phyloP scores from a whole-genome alignment of 1,140 invertebrate species.

The Anoplolepis gracilipes region DNA sequence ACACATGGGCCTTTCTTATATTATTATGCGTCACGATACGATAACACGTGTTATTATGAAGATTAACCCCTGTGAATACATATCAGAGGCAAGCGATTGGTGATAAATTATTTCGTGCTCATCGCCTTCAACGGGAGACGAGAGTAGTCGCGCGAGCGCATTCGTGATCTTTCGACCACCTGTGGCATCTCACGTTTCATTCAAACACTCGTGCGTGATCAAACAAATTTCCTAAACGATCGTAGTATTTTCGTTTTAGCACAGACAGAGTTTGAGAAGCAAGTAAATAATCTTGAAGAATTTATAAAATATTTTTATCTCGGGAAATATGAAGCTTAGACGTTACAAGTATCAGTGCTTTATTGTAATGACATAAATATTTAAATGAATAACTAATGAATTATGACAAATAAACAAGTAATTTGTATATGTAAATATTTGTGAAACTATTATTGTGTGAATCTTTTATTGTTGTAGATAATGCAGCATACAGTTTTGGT shows the following conservation, averaged over 20 bases:
- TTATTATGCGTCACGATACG: background rate
- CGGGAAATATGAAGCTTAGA: too few species aligned
- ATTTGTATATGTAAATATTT: too few species aligned
- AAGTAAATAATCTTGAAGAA: too few species aligned
- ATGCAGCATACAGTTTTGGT: constrained; percentile 88
- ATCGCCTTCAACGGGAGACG: background rate
- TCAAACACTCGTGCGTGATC: background rate
- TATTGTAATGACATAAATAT: too few species aligned
- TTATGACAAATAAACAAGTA: too few species aligned
- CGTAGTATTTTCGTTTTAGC: too few species aligned
- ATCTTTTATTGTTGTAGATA: constrained; percentile 44
- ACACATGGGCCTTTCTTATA: background rate
- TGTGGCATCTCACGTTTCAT: constrained; percentile 26
- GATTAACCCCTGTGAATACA: constrained; percentile 60
- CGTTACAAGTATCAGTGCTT: too few species aligned
- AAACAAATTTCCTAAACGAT: background rate
- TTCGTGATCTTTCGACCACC: constrained; percentile 4
- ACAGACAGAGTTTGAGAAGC: too few species aligned
- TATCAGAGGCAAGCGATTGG: background rate
- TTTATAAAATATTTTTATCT: too few species aligned
- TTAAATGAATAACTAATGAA: too few species aligned
- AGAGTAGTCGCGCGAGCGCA: background rate
- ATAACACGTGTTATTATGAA: constrained; percentile 32
- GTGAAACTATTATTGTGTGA: background rate
- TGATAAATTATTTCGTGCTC: background rate